Evolutionary conservation across 2,888 invertebrate species (phyloP), one percentile per base, ranked within the genome.

Genomic region (Drosophila pseudotakahashii): DNA sequence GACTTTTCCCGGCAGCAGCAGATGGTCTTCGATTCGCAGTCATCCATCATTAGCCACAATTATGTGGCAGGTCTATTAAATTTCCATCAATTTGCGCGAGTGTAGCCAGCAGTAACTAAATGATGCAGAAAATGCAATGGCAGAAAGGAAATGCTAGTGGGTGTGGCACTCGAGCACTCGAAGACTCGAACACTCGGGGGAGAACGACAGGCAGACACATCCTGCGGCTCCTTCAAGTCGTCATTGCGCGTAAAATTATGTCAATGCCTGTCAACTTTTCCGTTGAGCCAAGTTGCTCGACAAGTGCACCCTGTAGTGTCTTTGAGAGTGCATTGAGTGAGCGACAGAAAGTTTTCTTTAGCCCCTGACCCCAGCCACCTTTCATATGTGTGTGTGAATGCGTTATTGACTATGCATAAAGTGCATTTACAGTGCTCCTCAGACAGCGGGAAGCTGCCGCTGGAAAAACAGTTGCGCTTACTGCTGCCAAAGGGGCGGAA

Each of bases 251-350:
- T 85, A 85, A 88, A 83, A 83, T 83, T 83, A 83, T 88, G 83
- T 83, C 83, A 83, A 85, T 88, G 88, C 88, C 79, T 88, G 86
- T 88, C 83, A 83, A 83, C 85, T 83, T 85, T 84, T 79, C 71
- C 79, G 61, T 57, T 57, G 55, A 72, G 62, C 69, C 64, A 76
- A 83, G 79, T 75, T 77, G 68, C 67, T 57, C 57, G 50, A 57
- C 75, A 71, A 84, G 75, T 84, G 81, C 48, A 53, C 50, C 64
- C 59, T 61, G 73, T 72, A 82, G 85, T 81, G 85, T 71, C 76
- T 73, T 79, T 79, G 77, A 81, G 85, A 73, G 85, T 76, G 63
- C 75, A 81, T 87, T 81, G 74, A 83, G 86, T 73, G 88, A 77
- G 75, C 68, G 72, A 73, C 81, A 75, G 75, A 74, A 82, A 84